phyloP scores from a whole-genome alignment of 2,113 vertebrate species.

The Leptocoma aspasia region DNA sequence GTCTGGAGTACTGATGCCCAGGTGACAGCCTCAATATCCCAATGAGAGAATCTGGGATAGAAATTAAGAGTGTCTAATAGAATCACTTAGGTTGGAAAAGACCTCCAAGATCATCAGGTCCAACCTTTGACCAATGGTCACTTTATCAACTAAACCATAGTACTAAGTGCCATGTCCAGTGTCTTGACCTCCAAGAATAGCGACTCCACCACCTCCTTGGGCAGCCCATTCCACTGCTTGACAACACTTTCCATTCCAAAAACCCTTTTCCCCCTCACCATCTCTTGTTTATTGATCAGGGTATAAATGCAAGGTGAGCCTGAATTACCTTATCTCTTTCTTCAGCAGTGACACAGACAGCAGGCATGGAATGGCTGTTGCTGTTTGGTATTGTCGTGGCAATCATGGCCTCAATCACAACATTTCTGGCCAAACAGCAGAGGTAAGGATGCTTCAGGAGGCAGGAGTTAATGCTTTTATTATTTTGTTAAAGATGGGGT shows the following conservation, averaged over 20 bases:
- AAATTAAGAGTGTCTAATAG: not conserved
- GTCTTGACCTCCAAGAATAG: not conserved
- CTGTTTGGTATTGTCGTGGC: not conserved
- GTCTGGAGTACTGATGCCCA: not conserved
- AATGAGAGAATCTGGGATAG: not conserved
- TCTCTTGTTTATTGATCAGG: not conserved
- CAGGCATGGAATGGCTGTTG: conserved; percentile 11
- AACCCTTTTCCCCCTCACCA: not conserved
- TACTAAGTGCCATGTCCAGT: not conserved
- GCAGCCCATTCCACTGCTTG: not conserved
- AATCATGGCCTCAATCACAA: not conserved
- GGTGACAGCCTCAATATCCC: not conserved
- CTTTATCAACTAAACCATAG: not conserved
- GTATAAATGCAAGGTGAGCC: not conserved
- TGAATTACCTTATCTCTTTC: conserved; percentile 1
- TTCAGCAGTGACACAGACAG: not conserved
- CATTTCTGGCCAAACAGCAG: conserved; percentile 34
- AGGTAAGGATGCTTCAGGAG: conserved; percentile 42
- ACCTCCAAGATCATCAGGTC: not conserved
- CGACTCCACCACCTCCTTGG: not conserved
- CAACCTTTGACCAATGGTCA: not conserved
- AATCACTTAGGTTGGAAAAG: not conserved
- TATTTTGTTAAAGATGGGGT: not conserved
- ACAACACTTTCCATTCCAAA: not conserved
- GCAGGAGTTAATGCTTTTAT: not conserved